Percentiles rank a stretch among this genome's conserved stretches.
phyloP scores from a whole-genome alignment of 2,113 vertebrate species.

The Proterorhinus semilunaris region DNA sequence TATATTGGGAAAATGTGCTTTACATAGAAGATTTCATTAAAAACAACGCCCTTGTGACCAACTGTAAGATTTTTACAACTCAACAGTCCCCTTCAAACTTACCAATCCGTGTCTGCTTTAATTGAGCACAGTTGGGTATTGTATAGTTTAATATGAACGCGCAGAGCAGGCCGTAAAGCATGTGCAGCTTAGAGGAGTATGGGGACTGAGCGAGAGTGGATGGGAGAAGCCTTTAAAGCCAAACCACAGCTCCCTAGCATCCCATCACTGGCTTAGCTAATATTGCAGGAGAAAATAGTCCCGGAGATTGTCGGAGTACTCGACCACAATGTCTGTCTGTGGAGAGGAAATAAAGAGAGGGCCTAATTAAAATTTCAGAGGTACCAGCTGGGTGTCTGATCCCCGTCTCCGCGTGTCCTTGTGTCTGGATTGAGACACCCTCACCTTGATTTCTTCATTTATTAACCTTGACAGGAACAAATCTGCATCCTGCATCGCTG shows the following conservation, averaged over 20 bases:
- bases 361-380: constrained; percentile 74
- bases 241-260: constrained; percentile 38
- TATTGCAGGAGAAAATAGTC: constrained; percentile 53
- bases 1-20: constrained; percentile 1
- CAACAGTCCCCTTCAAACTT: not conserved
- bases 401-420: constrained; percentile 46
- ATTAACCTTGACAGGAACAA: constrained; percentile 76
- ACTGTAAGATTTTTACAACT: not conserved
- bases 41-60: constrained; percentile 1
- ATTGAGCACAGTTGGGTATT: constrained; percentile 17
- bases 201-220: constrained; percentile 9
- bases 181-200: constrained; percentile 18
- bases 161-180: constrained; percentile 39
- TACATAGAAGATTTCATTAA: not conserved
- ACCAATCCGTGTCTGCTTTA: constrained; percentile 8
- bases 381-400: constrained; percentile 67
- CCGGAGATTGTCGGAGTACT: constrained; percentile 49
- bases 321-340: constrained; percentile 55
- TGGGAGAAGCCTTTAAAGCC: constrained; percentile 37
- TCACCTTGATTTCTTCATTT: constrained; percentile 75
- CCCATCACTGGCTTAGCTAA: constrained; percentile 40
- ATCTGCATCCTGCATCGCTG: constrained; percentile 53
- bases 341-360: constrained; percentile 57
- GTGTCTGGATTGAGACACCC: constrained; percentile 66
- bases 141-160: constrained; percentile 31